These are phyloP conservation scores for Papilio polyxenes DNA, from an alignment of 1,140 invertebrate genomes.

Conservation along the genomic window DNA sequence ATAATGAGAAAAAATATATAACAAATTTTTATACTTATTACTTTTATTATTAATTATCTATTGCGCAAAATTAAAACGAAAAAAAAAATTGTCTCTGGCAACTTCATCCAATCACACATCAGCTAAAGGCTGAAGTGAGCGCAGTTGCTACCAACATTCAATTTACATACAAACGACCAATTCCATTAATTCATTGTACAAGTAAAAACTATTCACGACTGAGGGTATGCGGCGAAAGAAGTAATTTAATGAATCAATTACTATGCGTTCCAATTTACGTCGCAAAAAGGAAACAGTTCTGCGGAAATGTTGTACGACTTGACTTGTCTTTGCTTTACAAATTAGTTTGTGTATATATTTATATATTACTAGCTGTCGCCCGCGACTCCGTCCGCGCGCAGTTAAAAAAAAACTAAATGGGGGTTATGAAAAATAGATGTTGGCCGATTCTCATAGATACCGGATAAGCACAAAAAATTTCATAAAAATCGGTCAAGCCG, in stretches of 20 bases:
- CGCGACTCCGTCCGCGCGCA: too few relatives aligned
- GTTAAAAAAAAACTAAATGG: too few relatives aligned
- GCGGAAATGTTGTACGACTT: not conserved
- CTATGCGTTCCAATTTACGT: constrained; percentile 34
- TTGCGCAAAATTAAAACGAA: too few relatives aligned
- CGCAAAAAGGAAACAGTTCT: constrained; percentile 14
- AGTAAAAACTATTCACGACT: constrained; percentile 33
- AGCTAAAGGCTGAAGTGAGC: not conserved
- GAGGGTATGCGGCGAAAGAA: constrained; percentile 28
- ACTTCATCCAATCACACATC: constrained; percentile 3
- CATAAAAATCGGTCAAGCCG: too few relatives aligned
- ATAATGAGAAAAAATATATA: too few relatives aligned
- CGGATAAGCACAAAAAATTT: too few relatives aligned
- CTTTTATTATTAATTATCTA: too few relatives aligned
- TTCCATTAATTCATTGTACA: constrained; percentile 38
- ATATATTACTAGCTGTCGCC: too few relatives aligned
- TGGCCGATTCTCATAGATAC: too few relatives aligned
- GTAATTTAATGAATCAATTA: constrained; percentile 36
- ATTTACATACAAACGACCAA: constrained; percentile 33
- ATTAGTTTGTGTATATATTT: not conserved
- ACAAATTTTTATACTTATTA: too few relatives aligned
- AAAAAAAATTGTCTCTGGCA: not conserved
- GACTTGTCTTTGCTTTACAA: not conserved
- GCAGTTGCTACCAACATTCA: constrained; percentile 21
- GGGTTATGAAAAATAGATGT: too few relatives aligned